These are phyloP conservation scores for Branchellion lobata DNA, from an alignment of 2,888 invertebrate genomes.

Conservation along the genomic window DNA sequence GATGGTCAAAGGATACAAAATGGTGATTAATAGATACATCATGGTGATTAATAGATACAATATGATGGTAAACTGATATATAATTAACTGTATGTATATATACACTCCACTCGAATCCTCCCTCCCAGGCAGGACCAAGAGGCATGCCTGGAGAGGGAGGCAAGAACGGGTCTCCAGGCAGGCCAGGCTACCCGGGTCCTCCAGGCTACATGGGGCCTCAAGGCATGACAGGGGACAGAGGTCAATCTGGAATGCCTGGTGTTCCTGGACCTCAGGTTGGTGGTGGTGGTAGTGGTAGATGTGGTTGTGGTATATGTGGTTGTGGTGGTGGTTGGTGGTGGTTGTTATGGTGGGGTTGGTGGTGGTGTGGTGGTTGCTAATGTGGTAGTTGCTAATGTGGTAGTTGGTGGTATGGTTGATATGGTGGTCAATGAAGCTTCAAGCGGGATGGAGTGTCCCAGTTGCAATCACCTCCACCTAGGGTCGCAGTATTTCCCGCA, in stretches of 20 bases:
- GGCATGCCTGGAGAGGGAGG: slow-evolving; percentile 43
- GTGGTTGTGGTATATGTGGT: too few species aligned
- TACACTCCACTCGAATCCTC: not conserved
- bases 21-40: too few species aligned
- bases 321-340: too few species aligned
- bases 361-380: too few species aligned
- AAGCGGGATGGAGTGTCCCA: not conserved
- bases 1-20: too few species aligned
- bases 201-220: slow-evolving; percentile 43
- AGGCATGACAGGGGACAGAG: slow-evolving; percentile 44
- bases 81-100: too few species aligned
- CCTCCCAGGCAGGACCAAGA: slow-evolving; percentile 39
- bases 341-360: too few species aligned
- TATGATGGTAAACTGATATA: too few species aligned
- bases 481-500: not conserved
- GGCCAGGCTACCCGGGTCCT: slow-evolving; percentile 38
- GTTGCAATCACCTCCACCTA: not conserved
- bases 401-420: too few species aligned
- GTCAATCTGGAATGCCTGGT: slow-evolving; percentile 46
- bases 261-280: slow-evolving; percentile 42
- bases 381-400: too few species aligned
- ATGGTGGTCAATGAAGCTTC: not conserved
- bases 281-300: not conserved
- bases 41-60: too few species aligned
- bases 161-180: slow-evolving; percentile 38